Conservation (phyloP, 2,888 invertebrate genomes). For the Cerceris rybyensis region DNA sequence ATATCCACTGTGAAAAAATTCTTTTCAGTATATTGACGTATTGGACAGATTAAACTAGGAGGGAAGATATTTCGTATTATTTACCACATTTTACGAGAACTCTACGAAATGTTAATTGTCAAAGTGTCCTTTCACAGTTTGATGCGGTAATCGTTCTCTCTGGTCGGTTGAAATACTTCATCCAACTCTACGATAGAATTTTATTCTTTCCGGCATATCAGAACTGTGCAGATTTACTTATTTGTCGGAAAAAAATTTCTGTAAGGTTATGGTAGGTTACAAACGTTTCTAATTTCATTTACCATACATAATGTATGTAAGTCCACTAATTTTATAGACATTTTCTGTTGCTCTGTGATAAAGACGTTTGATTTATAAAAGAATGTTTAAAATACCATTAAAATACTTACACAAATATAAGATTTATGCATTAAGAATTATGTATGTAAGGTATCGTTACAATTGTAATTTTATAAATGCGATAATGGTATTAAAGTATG, state of each 20-base stretch:
- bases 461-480: background rate
- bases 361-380: background rate
- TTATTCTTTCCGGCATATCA: background rate
- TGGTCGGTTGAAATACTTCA: background rate
- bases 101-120: background rate
- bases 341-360: background rate
- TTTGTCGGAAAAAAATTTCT: slow-evolving; percentile 1
- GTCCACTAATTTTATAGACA: background rate
- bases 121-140: background rate
- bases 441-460: background rate
- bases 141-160: background rate
- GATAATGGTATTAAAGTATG: slow-evolving; percentile 8
- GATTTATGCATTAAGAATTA: background rate
- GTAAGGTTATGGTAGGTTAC: slow-evolving; percentile 50
- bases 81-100: slow-evolving; percentile 8
- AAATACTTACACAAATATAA: background rate
- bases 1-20: background rate
- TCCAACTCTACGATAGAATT: background rate
- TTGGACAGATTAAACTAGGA: background rate
- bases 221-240: slow-evolving; percentile 3
- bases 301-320: background rate
- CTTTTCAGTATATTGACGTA: background rate
- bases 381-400: background rate
- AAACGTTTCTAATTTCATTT: background rate
- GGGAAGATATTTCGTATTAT: slow-evolving; percentile 14